Percentiles rank a stretch among this genome's conserved stretches.
Evolutionary conservation across 2,888 invertebrate genomes (phyloP).

Genomic region (Plagodis pulveraria): DNA sequence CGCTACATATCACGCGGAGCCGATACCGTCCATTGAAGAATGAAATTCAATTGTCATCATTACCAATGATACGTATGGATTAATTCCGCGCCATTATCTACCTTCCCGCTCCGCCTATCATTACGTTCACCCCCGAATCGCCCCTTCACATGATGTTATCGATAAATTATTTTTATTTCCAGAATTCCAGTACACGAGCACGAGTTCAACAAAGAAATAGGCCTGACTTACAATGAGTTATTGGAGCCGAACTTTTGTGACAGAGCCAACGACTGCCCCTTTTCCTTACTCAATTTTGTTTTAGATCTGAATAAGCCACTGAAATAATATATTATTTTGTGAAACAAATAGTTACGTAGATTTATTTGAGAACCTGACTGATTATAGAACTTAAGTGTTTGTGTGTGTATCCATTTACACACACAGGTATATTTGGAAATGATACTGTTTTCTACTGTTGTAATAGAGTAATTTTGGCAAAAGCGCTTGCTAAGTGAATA

Average conservation of each 20-base stretch:
- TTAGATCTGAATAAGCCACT: conserved; percentile 62
- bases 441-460: too few species aligned
- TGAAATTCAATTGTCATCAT: too few species aligned
- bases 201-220: conserved; percentile 62
- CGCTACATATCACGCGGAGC: too few species aligned
- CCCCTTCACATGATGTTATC: conserved; percentile 29
- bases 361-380: conserved; percentile 1
- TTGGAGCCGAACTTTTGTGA: conserved; percentile 61
- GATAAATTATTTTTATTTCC: conserved; percentile 50
- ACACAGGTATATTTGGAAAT: too few species aligned
- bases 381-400: too few species aligned
- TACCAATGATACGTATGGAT: not conserved
- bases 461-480: too few species aligned
- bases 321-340: conserved; percentile 36
- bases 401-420: too few species aligned
- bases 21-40: too few species aligned
- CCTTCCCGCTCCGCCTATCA: conserved; percentile 6
- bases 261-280: conserved; percentile 60
- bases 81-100: not conserved
- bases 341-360: conserved; percentile 2
- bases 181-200: conserved; percentile 64
- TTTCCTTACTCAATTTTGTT: conserved; percentile 61
- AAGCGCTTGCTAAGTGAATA: too few species aligned
- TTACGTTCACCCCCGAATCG: conserved; percentile 9
- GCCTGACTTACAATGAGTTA: conserved; percentile 55